A percentile compares a stretch with the other conserved stretches of the same genome.
Conservation (phyloP, 2,888 invertebrate genomes). For the Lottia scabra region DNA sequence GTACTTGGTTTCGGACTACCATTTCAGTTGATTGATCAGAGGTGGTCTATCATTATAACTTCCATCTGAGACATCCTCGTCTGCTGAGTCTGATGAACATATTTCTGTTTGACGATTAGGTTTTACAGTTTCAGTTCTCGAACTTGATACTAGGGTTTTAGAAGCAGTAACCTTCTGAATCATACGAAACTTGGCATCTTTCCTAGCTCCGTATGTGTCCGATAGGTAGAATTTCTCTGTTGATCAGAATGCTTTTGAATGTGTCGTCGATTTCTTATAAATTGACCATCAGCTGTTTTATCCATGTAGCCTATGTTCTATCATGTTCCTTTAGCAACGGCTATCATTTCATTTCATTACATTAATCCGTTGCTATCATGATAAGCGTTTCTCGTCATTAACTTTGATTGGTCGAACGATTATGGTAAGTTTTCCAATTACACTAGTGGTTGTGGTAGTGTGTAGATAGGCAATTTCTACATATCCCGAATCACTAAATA, state of each 20-base stretch:
- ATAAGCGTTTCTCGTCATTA: too few relatives aligned
- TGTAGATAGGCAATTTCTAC: constrained; percentile 18
- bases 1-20: too few relatives aligned
- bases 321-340: too few relatives aligned
- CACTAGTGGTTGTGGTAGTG: neutral
- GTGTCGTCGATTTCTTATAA: constrained; percentile 1
- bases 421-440: constrained; percentile 18
- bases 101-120: neutral
- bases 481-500: constrained; percentile 12
- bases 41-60: neutral
- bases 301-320: constrained; percentile 6
- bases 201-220: too few relatives aligned
- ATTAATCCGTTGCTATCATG: too few relatives aligned
- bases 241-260: too few relatives aligned
- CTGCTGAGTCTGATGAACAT: neutral
- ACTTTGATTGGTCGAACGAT: too few relatives aligned
- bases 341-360: too few relatives aligned
- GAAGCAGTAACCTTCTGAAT: neutral
- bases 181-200: too few relatives aligned
- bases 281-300: neutral
- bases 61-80: neutral
- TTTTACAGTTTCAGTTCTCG: neutral
- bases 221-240: too few relatives aligned
- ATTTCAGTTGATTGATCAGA: too few relatives aligned
- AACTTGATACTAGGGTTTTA: too few relatives aligned